Conservation (phyloP, 2,797 vertebrate genomes). For the Sebastes alutus region DNA sequence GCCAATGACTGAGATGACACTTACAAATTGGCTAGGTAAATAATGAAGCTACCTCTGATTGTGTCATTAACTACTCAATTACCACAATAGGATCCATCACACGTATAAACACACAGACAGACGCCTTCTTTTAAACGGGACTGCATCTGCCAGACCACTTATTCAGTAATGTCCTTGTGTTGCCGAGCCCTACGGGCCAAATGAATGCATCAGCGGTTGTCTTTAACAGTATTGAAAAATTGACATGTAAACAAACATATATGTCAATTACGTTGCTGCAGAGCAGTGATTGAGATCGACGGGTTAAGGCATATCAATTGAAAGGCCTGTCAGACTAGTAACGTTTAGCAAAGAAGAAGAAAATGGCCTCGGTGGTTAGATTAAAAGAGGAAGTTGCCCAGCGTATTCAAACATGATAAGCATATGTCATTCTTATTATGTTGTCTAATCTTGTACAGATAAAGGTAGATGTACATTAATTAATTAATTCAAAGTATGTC, state of each 20-base stretch:
- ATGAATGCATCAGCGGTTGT: constrained; percentile 21
- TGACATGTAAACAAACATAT: constrained; percentile 47
- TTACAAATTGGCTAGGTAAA: background rate
- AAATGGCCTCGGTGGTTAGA: background rate
- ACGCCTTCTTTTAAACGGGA: background rate
- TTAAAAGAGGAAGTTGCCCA: background rate
- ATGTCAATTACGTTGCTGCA: constrained; percentile 31
- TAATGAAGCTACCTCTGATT: constrained; percentile 1
- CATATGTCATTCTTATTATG: background rate
- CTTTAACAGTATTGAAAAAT: constrained; percentile 42
- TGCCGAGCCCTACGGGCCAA: constrained; percentile 3
- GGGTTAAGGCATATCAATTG: background rate
- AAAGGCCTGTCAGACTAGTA: constrained; percentile 1
- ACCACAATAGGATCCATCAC: background rate
- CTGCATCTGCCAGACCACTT: background rate
- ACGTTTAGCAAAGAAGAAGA: background rate
- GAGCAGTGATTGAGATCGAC: constrained; percentile 11
- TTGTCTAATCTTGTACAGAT: background rate
- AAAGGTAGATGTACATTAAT: background rate
- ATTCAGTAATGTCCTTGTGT: constrained; percentile 29
- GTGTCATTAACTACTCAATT: background rate
- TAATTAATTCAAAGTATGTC: background rate
- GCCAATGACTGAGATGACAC: background rate
- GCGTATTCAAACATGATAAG: background rate
- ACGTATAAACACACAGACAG: background rate